phyloP scores from a whole-genome alignment of 2,888 invertebrate species.

The Trimorus sp. region DNA sequence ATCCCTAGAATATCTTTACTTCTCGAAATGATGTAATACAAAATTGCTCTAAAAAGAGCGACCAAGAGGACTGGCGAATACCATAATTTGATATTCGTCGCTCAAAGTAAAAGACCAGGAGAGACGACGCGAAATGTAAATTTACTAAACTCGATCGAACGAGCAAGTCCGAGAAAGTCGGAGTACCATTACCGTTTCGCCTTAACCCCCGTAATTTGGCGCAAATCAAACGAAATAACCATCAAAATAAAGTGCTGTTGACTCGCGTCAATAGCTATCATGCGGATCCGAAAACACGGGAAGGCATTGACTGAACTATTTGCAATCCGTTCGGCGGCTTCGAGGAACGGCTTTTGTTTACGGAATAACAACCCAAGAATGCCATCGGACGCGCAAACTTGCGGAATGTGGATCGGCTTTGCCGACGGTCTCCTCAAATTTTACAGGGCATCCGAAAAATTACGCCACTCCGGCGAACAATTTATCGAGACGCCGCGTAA shows the following conservation, averaged over 20 bases:
- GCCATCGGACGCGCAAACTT: constrained; percentile 25
- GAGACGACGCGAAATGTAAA: too few relatives aligned
- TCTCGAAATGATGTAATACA: too few relatives aligned
- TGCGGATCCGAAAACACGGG: not conserved
- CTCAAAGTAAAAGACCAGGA: too few relatives aligned
- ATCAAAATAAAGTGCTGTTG: not conserved
- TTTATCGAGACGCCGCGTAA: constrained; percentile 46
- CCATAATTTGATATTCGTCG: too few relatives aligned
- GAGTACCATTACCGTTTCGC: too few relatives aligned
- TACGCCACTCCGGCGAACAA: constrained; percentile 29
- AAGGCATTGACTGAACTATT: not conserved
- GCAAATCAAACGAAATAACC: too few relatives aligned
- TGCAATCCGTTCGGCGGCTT: not conserved
- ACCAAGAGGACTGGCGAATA: too few relatives aligned
- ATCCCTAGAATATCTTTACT: too few relatives aligned
- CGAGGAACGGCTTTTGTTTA: constrained; percentile 27
- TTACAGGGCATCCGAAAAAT: constrained; percentile 37
- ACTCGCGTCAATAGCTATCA: not conserved
- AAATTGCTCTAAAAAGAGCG: too few relatives aligned
- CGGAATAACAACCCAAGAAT: constrained; percentile 14
- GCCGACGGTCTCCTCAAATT: constrained; percentile 19
- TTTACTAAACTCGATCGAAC: too few relatives aligned
- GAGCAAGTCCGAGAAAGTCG: too few relatives aligned
- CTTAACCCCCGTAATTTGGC: too few relatives aligned
- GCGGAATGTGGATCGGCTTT: constrained; percentile 37